phyloP scores from a whole-genome alignment of 2,797 vertebrate genomes.

The Salmo trutta region DNA sequence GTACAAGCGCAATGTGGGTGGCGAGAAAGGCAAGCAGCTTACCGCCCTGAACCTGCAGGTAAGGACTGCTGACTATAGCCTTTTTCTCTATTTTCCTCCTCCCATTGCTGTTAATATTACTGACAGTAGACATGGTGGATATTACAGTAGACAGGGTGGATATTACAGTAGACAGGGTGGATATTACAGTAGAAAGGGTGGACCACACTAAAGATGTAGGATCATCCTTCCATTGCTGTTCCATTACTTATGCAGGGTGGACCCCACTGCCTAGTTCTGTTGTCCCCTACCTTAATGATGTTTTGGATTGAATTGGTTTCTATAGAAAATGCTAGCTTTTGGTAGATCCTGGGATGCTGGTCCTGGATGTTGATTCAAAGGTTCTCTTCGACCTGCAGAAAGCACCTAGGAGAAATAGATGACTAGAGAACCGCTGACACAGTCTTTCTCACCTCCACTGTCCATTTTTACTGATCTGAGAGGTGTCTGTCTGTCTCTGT shows the following conservation, averaged over 20 bases:
- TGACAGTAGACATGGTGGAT: no score
- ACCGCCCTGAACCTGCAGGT: conserved; percentile 90
- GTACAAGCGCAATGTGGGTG: conserved; percentile 81
- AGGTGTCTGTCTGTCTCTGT: no score
- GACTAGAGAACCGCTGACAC: conserved; percentile 14
- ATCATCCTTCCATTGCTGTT: not conserved
- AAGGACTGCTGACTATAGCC: conserved; percentile 44
- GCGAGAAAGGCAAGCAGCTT: conserved; percentile 89
- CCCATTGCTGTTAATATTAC: no score
- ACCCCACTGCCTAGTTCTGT: not conserved
- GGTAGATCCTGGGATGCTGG: not conserved
- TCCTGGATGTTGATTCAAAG: not conserved
- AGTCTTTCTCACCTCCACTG: not conserved
- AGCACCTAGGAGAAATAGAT: not conserved
- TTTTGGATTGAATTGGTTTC: not conserved
- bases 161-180: no score
- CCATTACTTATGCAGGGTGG: not conserved
- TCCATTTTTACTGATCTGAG: not conserved
- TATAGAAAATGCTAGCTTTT: not conserved
- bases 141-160: no score
- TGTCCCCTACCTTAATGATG: not conserved
- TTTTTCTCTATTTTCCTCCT: not conserved
- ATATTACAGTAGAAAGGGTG: no score
- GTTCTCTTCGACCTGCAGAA: not conserved
- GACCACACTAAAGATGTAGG: no score